These are phyloP conservation scores for Megalonaias nervosa DNA, from an alignment of 1,140 invertebrate genomes.

Conservation along the genomic window DNA sequence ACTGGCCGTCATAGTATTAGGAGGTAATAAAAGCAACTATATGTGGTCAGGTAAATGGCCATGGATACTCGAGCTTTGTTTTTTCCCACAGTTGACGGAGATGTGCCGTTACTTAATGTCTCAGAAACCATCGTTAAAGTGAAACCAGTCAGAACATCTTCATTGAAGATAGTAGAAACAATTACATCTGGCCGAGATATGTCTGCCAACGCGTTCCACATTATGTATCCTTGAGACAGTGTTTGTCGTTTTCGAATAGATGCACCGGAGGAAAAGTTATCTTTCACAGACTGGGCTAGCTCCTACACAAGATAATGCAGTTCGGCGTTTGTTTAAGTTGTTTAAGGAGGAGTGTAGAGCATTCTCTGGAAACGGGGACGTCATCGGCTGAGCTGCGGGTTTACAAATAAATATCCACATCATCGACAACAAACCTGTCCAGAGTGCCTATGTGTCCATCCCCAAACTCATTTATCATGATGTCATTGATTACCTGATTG, in stretches of 20 bases:
- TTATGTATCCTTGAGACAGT: not conserved
- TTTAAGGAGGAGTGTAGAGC: constrained; percentile 13
- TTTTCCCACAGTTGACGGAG: not conserved
- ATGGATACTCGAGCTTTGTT: not conserved
- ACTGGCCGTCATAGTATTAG: constrained; percentile 5
- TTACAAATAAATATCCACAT: constrained; percentile 21
- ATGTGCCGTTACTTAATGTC: not conserved
- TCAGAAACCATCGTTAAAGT: constrained; percentile 1
- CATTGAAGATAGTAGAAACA: constrained; percentile 6
- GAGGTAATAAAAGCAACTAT: not conserved
- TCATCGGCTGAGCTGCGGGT: constrained; percentile 14
- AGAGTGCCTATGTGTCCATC: constrained; percentile 6
- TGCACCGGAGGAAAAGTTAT: constrained; percentile 2
- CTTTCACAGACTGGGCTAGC: not conserved
- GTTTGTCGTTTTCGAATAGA: not conserved
- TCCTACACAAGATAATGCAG: constrained; percentile 1
- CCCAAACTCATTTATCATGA: constrained; percentile 18
- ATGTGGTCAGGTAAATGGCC: not conserved
- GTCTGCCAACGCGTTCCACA: not conserved
- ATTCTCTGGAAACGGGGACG: constrained; percentile 21
- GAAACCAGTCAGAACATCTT: not conserved
- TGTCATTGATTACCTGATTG: constrained; percentile 6
- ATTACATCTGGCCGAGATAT: constrained; percentile 8
- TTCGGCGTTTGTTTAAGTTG: not conserved
- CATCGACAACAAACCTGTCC: constrained; percentile 5